Base-by-base conservation (phyloP, 2,113 vertebrate species). In the Apodemus sylvaticus region DNA sequence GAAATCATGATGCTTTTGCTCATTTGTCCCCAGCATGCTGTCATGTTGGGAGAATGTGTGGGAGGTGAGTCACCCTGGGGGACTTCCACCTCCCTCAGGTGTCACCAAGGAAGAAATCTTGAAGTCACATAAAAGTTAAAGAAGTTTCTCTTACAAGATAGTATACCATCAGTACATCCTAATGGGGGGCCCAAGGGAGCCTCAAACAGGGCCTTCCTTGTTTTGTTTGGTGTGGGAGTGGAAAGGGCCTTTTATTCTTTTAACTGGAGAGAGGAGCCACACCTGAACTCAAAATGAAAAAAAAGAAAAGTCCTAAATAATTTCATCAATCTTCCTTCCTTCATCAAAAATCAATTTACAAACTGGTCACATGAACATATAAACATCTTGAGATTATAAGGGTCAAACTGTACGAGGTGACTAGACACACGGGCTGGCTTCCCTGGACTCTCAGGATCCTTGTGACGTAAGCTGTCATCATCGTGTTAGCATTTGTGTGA, bases 181-280 rank as follows among this genome's bases (percentile, higher is more conserved):
- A 93, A 96, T 79, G 13, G 53, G 36, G 42, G 17, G 58, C 8
- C 12, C 7, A 4, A 3, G 29, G 78, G 22, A 81, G 42, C 7
- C 0, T 7, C 45, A 94, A 90, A 97, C 97, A 60, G 64, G 19
- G 8, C 66, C 29, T 81, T 83, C 81, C 89, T 53, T 74, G 22
- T 79, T 81, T 51, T 55, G n/a, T 60, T 94, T 94, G 86, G 26
- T 6, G 19, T 0, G 86, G 90, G 70, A 39, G 89, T 20, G 87
- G 68, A 96, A 87, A 92, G 29, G 74, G 87, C 64, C 88, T 96
- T 96, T 53, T 94, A 87, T 96, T 92, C 71, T 93, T 93, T 85
- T 48, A 48, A 51, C 0, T 87, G 45, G 19, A 83, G 64, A 95
- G 51, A 73, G 51, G 64, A 96, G 12, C 70, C 70, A 66, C 79